Evolutionary conservation across 2,113 vertebrate genomes (phyloP).

Genomic region (Octodon degus): DNA sequence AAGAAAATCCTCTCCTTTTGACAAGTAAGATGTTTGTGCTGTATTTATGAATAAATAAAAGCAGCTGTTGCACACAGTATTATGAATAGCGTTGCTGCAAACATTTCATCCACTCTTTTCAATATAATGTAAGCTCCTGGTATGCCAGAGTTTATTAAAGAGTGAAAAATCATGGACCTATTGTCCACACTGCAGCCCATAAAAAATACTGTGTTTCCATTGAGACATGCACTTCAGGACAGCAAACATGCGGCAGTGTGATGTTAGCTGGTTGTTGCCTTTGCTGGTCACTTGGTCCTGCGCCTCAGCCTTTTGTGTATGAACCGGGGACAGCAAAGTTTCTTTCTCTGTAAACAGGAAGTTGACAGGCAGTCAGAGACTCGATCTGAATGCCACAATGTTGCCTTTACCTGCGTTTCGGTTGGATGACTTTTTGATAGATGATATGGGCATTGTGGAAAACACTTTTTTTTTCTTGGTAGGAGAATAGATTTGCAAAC

Average conservation of each 20-base stretch:
- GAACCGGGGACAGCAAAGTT: neutral
- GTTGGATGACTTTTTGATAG: neutral
- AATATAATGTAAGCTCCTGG: neutral
- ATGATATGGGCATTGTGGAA: neutral
- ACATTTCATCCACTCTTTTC: constrained; percentile 32
- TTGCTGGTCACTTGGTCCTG: neutral
- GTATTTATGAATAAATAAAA: constrained; percentile 78
- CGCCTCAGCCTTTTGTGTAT: neutral
- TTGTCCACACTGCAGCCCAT: neutral
- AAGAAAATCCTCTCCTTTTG: constrained; percentile 70
- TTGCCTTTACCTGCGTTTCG: neutral
- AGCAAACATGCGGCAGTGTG: neutral
- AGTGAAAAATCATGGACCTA: neutral
- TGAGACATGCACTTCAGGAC: neutral
- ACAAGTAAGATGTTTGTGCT: constrained; percentile 71
- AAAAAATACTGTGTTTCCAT: neutral
- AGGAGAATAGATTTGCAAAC: neutral
- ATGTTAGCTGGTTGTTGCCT: neutral
- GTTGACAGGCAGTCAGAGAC: neutral
- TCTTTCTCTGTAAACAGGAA: neutral
- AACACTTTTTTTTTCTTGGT: neutral
- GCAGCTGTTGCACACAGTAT: constrained; percentile 69
- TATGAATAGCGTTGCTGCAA: constrained; percentile 68
- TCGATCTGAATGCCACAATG: neutral
- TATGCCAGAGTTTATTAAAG: neutral